These are phyloP conservation scores for Erebia ligea DNA, from an alignment of 2,888 invertebrate genomes.

Conservation along the genomic window DNA sequence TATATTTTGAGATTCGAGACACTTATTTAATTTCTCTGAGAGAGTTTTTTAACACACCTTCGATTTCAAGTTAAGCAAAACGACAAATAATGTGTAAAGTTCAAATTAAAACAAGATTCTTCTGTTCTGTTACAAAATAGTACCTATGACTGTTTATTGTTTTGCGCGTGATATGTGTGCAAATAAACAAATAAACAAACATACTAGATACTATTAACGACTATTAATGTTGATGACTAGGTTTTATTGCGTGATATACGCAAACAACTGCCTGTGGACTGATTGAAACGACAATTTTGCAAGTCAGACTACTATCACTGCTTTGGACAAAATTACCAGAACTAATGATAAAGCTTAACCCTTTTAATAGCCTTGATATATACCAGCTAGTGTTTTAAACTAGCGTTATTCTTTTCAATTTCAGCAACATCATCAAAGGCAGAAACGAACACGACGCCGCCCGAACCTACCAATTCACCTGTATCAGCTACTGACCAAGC, in stretches of 20 bases:
- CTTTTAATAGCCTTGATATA: not conserved
- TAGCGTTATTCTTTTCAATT: constrained; percentile 13
- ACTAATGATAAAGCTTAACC: not conserved
- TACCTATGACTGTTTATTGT: too few species aligned
- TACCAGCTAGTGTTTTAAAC: not conserved
- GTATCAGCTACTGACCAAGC: constrained; percentile 13
- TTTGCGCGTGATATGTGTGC: too few species aligned
- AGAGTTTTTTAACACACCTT: not conserved
- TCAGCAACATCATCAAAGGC: constrained; percentile 30
- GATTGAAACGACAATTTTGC: too few species aligned
- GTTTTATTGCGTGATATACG: too few species aligned
- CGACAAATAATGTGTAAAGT: not conserved
- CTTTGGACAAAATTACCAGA: not conserved
- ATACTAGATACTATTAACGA: too few species aligned
- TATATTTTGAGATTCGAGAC: not conserved
- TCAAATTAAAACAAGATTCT: not conserved
- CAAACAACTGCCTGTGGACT: too few species aligned
- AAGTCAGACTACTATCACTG: not conserved
- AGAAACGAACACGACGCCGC: constrained; percentile 17
- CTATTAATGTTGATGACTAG: too few species aligned
- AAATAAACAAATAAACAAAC: too few species aligned
- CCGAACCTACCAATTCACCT: constrained; percentile 7
- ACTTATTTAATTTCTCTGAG: constrained; percentile 18
- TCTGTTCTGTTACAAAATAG: too few species aligned
- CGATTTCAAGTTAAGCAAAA: not conserved